A percentile compares a stretch with the other conserved stretches of the same genome.
These are phyloP conservation scores for Brachionus plicatilis DNA, from an alignment of 1,140 invertebrate species.

Conservation along the genomic window DNA sequence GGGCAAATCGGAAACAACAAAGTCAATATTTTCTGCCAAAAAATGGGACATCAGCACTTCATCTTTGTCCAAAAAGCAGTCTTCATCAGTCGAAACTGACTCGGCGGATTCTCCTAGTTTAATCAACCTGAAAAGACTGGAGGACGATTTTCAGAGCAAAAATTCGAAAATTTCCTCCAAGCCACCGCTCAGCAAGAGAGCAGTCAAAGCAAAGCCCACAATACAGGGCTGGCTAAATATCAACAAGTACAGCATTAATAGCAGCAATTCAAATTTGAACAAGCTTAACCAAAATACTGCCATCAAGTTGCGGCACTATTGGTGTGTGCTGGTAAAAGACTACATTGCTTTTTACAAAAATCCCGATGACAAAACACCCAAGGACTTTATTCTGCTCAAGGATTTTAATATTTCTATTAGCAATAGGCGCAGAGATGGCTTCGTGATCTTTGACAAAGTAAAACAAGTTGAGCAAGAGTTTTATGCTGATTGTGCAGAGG, in stretches of 20 bases:
- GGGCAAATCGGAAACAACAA: not conserved
- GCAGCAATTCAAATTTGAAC: not conserved
- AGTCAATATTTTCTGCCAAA: not conserved
- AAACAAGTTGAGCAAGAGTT: conserved; percentile 39
- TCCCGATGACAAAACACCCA: conserved; percentile 21
- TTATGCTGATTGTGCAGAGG: not conserved
- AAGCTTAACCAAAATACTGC: not conserved
- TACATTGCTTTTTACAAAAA: conserved; percentile 39
- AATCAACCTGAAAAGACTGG: not conserved
- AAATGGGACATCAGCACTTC: conserved; percentile 6
- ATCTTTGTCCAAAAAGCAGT: not conserved
- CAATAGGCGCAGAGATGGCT: not conserved
- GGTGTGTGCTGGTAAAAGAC: conserved; percentile 25
- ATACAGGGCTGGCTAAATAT: conserved; percentile 33
- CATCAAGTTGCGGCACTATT: conserved; percentile 17
- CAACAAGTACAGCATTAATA: not conserved
- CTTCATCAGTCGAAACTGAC: not conserved
- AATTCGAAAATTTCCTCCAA: not conserved
- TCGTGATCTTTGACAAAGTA: conserved; percentile 13
- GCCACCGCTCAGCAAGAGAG: conserved; percentile 19
- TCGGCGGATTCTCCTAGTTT: not conserved
- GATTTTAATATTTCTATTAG: conserved; percentile 25
- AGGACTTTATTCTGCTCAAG: conserved; percentile 26
- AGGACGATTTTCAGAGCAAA: not conserved
- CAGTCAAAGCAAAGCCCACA: conserved; percentile 11